These are phyloP conservation scores for Nasalis larvatus DNA, from an alignment of 2,113 vertebrate species.

Conservation along the genomic window DNA sequence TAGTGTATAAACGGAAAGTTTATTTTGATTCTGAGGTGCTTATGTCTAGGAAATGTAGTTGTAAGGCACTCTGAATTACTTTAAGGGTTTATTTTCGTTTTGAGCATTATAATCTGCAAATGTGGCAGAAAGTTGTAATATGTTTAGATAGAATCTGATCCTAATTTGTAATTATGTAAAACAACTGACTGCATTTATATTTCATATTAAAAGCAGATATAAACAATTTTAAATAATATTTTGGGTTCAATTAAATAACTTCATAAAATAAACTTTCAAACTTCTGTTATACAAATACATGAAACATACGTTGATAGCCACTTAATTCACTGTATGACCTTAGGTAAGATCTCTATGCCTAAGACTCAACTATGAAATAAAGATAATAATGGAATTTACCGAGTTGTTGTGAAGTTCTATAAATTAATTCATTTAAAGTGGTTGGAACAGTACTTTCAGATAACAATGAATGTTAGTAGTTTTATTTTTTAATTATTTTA, in stretches of 20 bases:
- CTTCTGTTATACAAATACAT: background rate
- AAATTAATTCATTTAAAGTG: background rate
- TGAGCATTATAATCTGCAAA: background rate
- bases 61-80: slow-evolving; percentile 1
- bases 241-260: background rate
- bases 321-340: background rate
- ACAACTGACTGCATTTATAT: background rate
- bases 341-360: background rate
- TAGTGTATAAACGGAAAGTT: background rate
- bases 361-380: background rate
- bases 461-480: background rate
- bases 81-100: background rate
- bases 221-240: background rate
- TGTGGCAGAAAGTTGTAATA: background rate
- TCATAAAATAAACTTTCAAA: slow-evolving; percentile 32
- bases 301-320: background rate
- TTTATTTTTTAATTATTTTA: background rate
- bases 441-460: background rate
- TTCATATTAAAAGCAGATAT: slow-evolving; percentile 14
- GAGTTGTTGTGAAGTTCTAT: background rate
- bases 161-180: background rate
- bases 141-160: background rate
- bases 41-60: background rate
- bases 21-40: background rate
- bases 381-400: background rate